These are phyloP conservation scores for Mya arenaria DNA, from an alignment of 1,140 invertebrate species.

Conservation along the genomic window DNA sequence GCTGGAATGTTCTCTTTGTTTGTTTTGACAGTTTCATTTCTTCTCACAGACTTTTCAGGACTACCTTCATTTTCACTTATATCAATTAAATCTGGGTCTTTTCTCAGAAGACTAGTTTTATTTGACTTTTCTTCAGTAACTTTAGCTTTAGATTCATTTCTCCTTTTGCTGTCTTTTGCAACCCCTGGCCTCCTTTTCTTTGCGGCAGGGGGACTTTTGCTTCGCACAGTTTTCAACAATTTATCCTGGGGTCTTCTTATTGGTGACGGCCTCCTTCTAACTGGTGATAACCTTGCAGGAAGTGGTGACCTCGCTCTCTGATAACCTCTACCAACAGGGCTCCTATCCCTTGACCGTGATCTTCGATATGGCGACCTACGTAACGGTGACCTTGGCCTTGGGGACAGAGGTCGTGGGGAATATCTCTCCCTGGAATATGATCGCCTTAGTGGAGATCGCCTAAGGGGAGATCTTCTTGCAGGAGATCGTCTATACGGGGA, in stretches of 20 bases:
- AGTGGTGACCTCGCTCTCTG: slow-evolving; percentile 16
- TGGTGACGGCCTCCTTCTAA: slow-evolving; percentile 6
- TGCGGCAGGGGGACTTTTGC: not conserved
- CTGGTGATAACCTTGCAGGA: slow-evolving; percentile 18
- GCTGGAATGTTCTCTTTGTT: slow-evolving; percentile 40
- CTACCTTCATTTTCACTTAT: not conserved
- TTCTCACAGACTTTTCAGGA: not conserved
- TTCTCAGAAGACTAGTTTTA: not conserved
- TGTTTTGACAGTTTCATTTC: not conserved
- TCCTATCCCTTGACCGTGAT: not conserved
- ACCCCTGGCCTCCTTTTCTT: not conserved
- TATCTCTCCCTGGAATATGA: slow-evolving; percentile 30
- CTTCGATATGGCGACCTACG: slow-evolving; percentile 18
- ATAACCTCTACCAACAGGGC: not conserved
- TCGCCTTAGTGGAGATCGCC: slow-evolving; percentile 5
- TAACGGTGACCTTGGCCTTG: not conserved
- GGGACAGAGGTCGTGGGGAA: slow-evolving; percentile 10
- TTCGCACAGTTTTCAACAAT: not conserved
- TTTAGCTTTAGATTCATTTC: not conserved
- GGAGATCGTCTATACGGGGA: slow-evolving; percentile 15
- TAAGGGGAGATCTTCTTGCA: slow-evolving; percentile 9
- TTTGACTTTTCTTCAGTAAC: not conserved
- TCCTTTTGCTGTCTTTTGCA: not conserved
- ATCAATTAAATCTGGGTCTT: not conserved
- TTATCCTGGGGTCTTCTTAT: slow-evolving; percentile 23